These are phyloP conservation scores for Elanoides forficatus DNA, from an alignment of 2,113 vertebrate species.

Conservation along the genomic window DNA sequence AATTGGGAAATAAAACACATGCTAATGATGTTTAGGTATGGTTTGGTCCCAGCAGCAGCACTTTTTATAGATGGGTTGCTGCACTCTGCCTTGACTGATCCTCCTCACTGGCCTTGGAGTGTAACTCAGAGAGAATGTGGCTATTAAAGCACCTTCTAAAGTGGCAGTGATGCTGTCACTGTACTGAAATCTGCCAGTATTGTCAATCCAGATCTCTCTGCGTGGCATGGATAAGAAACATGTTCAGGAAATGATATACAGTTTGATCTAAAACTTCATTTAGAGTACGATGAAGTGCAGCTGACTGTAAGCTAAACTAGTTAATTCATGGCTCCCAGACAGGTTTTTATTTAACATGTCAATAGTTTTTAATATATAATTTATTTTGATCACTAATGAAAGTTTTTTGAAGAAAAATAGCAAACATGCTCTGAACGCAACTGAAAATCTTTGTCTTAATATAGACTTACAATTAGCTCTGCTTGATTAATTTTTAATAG, in stretches of 20 bases:
- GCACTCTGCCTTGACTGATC: neutral
- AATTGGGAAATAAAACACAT: neutral
- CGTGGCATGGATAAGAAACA: rapidly evolving
- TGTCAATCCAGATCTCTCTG: neutral
- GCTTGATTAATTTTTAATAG: neutral
- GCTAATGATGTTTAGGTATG: neutral
- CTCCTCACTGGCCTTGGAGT: neutral
- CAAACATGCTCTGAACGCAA: neutral
- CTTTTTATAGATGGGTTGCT: neutral
- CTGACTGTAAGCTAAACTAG: neutral
- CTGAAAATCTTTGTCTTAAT: neutral
- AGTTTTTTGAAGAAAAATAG: neutral
- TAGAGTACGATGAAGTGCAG: neutral
- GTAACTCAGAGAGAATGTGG: neutral
- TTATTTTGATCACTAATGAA: neutral
- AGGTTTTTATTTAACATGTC: neutral
- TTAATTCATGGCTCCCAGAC: neutral
- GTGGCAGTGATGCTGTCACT: neutral
- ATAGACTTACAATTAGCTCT: neutral
- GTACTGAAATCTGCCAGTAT: neutral
- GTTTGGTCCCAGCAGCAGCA: neutral
- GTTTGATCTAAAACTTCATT: neutral
- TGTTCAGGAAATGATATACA: neutral
- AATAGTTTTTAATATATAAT: neutral
- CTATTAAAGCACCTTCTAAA: neutral